Base-by-base conservation (phyloP, 2,888 invertebrate species). In the Chrysodeixis includens region DNA sequence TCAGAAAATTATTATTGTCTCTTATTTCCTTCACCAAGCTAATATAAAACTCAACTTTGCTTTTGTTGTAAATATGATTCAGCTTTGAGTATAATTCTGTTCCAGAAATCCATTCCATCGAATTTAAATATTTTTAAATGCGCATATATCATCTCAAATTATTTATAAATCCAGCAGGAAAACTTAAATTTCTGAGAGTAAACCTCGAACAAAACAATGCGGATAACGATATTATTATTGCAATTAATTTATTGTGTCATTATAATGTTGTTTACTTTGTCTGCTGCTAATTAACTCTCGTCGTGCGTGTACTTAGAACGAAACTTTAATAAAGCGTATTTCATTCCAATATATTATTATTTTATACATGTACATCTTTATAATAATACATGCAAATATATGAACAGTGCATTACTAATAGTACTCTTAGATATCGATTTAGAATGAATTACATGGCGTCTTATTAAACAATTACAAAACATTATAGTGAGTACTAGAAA, bases 231-330 rank as follows among this genome's bases (percentile, higher is more conserved):
- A 20, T 40, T 18, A 51, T 62, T 51, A 10, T 59, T 59, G n/a
- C 46, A 62, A 62, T 70, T 20, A 26, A 69, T 69, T 57, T 30
- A 58, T 55, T 46, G 55, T 52, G 18, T 30, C 8, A 14, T 49
- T 56, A 46, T 62, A 18, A 20, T 49, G 30, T 56, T 66, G 58
- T 66, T 66, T 62, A 71, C 14, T 70, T 44, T 32, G n/a, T 44
- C 60, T 44, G 18, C 49, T 66, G 57, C 46, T 61, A 57, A 60
- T 65, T 51, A 55, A 16, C n/a, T 3, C 46, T 30, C n/a, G 14
- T 51, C 14, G 30, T 40, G 18, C 20, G 1, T 18, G 14, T 20
- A 20, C 9, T 18, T 9, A 18, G 18, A 20, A 49, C 46, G 2
- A 18, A 10, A 49, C 18, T 49, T 20, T 18, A 20, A 16, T 20